Base-by-base conservation (phyloP, 2,113 vertebrate species). In the Ctenodactylus gundi region DNA sequence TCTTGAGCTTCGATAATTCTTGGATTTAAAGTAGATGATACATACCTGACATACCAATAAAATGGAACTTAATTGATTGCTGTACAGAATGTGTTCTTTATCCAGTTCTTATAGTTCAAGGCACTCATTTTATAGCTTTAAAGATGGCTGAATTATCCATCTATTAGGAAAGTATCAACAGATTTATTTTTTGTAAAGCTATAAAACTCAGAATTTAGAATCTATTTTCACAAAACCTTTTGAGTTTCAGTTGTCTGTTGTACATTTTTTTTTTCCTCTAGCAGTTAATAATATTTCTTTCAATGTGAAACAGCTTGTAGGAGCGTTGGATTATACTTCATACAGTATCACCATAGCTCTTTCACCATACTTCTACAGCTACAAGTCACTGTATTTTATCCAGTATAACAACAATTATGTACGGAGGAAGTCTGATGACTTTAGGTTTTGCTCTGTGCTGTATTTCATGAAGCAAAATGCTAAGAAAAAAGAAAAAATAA, bases 171-270 rank as follows among this genome's bases (percentile, higher is more conserved):
- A 88, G 57, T 95, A 94, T 89, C 88, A 89, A 64, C 86, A 93
- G 87, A 81, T 95, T 90, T 97, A 94, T n/a, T 93, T 86, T 96
- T 96, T 95, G 31, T 86, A 91, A 94, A 96, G 46, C 78, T 80
- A 6, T 91, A 55, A 91, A 91, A 85, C 39, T 31, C 85, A 55
- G 60, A 91, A 93, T 70, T 94, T 94, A 90, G 65, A 49, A 85
- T 95, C 81, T 93, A 13, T 97, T 97, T 96, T 96, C 85, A 41
- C 78, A 29, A 94, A 41, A 62, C 39, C 49, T 80, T 93, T 93
- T 68, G 82, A 46, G 36, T 83, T n/a, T 95, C 96, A 76, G 70
- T 89, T 96, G 77, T 93, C 86, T 95, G 14, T 87, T 91, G 65
- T 12, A 70, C 84, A 88, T 85, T 95, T 95, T 93, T 62, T 44